These are phyloP conservation scores for Blastobasis adustella DNA, from an alignment of 2,888 invertebrate species.

Conservation along the genomic window DNA sequence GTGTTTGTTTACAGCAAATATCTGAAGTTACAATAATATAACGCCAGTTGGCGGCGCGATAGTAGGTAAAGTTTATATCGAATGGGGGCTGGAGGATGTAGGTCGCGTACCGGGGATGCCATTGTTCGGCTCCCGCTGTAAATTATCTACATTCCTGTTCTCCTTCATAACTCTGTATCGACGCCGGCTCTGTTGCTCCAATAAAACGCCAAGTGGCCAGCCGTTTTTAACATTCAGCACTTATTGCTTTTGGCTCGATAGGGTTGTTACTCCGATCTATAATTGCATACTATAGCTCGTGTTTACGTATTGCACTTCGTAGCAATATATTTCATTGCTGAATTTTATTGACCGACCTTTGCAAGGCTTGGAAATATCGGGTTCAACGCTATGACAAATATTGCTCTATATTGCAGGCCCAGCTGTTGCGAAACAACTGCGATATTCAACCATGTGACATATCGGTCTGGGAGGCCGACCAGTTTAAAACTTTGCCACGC, in stretches of 20 bases:
- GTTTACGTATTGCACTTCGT: too few species aligned
- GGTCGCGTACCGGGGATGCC: slow-evolving; percentile 47
- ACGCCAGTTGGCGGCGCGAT: slow-evolving; percentile 16
- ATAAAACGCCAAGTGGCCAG: slow-evolving; percentile 19
- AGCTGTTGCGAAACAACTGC: too few species aligned
- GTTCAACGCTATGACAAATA: too few species aligned
- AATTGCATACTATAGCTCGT: too few species aligned
- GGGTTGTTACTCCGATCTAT: too few species aligned
- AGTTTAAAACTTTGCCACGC: slow-evolving; percentile 36
- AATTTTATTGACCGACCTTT: too few species aligned
- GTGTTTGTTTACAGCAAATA: background rate
- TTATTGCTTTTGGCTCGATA: too few species aligned
- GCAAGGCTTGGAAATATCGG: too few species aligned
- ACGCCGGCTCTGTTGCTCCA: slow-evolving; percentile 23
- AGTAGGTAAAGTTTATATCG: slow-evolving; percentile 30
- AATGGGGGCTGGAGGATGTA: slow-evolving; percentile 39
- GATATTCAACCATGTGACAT: slow-evolving; percentile 17
- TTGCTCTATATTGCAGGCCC: too few species aligned
- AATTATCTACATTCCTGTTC: slow-evolving; percentile 54
- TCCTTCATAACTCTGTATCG: slow-evolving; percentile 52
- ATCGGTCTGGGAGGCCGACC: slow-evolving; percentile 25
- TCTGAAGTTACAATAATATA: slow-evolving; percentile 2
- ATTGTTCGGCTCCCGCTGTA: slow-evolving; percentile 47
- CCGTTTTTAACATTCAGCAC: too few species aligned
- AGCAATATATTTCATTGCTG: too few species aligned